phyloP scores from a whole-genome alignment of 2,888 invertebrate genomes.

The Coleophora flavipennella region DNA sequence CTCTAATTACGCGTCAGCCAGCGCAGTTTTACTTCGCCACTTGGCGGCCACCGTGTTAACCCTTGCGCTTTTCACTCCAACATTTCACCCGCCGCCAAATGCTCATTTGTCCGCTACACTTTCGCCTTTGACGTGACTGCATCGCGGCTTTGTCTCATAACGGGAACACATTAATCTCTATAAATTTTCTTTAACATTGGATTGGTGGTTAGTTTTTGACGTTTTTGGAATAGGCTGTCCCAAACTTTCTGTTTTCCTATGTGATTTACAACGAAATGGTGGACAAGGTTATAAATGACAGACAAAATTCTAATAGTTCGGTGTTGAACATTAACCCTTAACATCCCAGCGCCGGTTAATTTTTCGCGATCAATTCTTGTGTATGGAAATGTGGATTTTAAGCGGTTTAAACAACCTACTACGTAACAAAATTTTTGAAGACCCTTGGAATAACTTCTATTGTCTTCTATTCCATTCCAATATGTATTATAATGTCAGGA shows the following conservation, averaged over 20 bases:
- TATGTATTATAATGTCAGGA: no score
- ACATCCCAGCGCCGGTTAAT: no score
- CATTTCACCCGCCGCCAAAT: constrained; percentile 46
- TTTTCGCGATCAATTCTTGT: no score
- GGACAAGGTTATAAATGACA: no score
- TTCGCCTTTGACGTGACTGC: constrained; percentile 43
- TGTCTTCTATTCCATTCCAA: no score
- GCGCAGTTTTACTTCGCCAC: constrained; percentile 62
- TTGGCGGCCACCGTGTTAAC: constrained; percentile 52
- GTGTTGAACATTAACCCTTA: no score
- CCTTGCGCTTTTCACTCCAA: constrained; percentile 58
- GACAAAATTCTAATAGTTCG: no score
- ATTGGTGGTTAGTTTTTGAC: constrained; percentile 14
- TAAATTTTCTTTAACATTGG: constrained; percentile 19
- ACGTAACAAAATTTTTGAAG: no score
- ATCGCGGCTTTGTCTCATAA: constrained; percentile 26
- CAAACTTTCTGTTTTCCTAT: constrained; percentile 21
- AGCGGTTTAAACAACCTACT: no score
- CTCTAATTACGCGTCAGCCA: constrained; percentile 59
- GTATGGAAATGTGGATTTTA: no score
- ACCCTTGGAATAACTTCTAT: no score
- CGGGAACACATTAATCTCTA: constrained; percentile 28
- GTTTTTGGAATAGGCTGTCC: constrained; percentile 26
- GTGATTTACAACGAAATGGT: constrained; percentile 14
- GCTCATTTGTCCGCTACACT: constrained; percentile 56